These are phyloP conservation scores for Leucophenga maculata DNA, from an alignment of 2,888 invertebrate species.

Conservation along the genomic window DNA sequence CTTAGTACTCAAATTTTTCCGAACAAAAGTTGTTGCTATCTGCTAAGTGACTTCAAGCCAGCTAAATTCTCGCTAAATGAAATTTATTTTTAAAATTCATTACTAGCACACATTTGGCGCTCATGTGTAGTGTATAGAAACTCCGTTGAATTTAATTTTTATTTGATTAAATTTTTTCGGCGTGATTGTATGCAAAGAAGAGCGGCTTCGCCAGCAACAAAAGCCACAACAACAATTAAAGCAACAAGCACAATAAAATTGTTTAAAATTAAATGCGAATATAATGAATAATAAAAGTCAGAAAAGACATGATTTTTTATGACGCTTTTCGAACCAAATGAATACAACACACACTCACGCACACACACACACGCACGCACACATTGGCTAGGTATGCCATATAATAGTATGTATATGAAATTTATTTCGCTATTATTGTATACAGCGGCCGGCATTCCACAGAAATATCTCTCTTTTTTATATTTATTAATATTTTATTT, in stretches of 20 bases:
- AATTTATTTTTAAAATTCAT: too few species aligned
- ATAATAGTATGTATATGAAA: too few species aligned
- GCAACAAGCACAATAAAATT: slow-evolving; percentile 40
- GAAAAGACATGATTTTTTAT: slow-evolving; percentile 66
- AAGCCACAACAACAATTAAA: not conserved
- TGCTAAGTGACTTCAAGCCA: too few species aligned
- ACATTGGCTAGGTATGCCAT: not conserved
- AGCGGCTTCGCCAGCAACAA: slow-evolving; percentile 11
- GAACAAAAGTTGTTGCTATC: too few species aligned
- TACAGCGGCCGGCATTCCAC: too few species aligned
- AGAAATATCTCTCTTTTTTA: too few species aligned
- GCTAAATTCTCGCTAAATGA: too few species aligned
- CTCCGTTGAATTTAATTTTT: not conserved
- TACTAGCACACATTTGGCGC: too few species aligned
- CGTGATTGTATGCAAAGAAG: not conserved
- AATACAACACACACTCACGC: not conserved
- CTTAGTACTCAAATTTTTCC: too few species aligned
- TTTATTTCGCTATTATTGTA: too few species aligned
- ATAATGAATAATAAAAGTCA: slow-evolving; percentile 71
- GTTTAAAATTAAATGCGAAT: slow-evolving; percentile 63
- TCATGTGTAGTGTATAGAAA: too few species aligned
- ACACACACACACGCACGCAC: not conserved
- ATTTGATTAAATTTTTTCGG: not conserved
- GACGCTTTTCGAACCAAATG: slow-evolving; percentile 42
- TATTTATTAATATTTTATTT: not conserved